Conservation (phyloP, 1,140 invertebrate species). For the Calycopis cecrops region DNA sequence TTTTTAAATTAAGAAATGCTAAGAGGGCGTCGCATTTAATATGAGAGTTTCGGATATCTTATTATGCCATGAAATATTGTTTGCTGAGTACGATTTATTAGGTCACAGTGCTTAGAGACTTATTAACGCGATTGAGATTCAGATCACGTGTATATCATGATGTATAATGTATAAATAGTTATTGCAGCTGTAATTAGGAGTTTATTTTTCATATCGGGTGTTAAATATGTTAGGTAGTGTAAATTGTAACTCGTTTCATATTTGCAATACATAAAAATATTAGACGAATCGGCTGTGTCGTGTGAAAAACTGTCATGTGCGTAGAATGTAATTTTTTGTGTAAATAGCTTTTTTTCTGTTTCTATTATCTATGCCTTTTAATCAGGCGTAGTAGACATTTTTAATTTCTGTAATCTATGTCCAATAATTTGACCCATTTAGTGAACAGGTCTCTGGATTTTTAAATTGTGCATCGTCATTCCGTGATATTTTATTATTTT, state of each 20-base stretch:
- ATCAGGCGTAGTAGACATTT: too few species aligned
- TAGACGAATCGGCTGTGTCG: conserved; percentile 72
- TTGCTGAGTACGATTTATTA: conserved; percentile 45
- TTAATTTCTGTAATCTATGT: background rate
- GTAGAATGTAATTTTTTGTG: conserved; percentile 52
- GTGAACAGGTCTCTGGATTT: conserved; percentile 16
- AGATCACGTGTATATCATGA: conserved; percentile 40
- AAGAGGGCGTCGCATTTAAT: conserved; percentile 11
- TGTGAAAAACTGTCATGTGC: conserved; percentile 57
- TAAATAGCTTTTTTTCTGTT: conserved; percentile 43
- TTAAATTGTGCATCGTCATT: conserved; percentile 13
- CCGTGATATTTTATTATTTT: conserved; percentile 22
- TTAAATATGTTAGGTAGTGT: conserved; percentile 71
- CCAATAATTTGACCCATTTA: background rate
- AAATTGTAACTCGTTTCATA: conserved; percentile 63
- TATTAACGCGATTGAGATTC: conserved; percentile 47
- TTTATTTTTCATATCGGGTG: conserved; percentile 74
- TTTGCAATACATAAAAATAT: conserved; percentile 57
- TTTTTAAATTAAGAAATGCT: conserved; percentile 30
- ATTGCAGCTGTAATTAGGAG: conserved; percentile 73
- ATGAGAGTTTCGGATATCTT: conserved; percentile 17
- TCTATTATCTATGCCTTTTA: conserved; percentile 1
- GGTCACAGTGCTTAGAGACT: conserved; percentile 58
- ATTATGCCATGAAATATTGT: conserved; percentile 39
- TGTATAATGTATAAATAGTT: conserved; percentile 74